These are phyloP conservation scores for Hepsetus odoe DNA, from an alignment of 2,113 vertebrate genomes.

Conservation along the genomic window DNA sequence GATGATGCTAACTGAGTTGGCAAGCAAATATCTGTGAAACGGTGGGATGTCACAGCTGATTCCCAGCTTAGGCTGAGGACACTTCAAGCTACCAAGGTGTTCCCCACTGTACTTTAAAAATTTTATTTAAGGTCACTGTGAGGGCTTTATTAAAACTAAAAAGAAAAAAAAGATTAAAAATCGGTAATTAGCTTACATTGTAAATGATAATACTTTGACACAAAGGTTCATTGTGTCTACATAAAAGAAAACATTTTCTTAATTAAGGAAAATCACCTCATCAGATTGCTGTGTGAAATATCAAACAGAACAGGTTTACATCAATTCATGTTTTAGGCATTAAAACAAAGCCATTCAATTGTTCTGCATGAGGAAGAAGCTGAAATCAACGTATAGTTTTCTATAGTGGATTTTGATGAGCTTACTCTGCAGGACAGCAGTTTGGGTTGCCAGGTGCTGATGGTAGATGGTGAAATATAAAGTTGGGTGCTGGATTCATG, in stretches of 20 bases:
- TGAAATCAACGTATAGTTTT: neutral
- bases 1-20: slow-evolving; percentile 23
- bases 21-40: slow-evolving; percentile 1
- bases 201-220: neutral
- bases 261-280: neutral
- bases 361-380: neutral
- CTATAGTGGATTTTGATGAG: neutral
- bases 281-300: neutral
- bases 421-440: neutral
- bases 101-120: neutral
- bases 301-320: neutral
- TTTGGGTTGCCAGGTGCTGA: neutral
- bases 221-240: neutral
- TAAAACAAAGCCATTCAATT: neutral
- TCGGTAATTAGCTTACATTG: too few species aligned
- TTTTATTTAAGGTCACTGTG: neutral
- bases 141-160: neutral
- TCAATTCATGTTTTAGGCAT: neutral
- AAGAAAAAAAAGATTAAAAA: neutral
- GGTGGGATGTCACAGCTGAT: slow-evolving; percentile 22
- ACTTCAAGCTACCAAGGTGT: neutral
- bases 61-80: slow-evolving; percentile 15
- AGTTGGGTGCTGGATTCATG: neutral
- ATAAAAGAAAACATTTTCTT: neutral
- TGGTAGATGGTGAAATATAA: neutral